phyloP scores from a whole-genome alignment of 1,140 invertebrate genomes.

The Megathymus violae region DNA sequence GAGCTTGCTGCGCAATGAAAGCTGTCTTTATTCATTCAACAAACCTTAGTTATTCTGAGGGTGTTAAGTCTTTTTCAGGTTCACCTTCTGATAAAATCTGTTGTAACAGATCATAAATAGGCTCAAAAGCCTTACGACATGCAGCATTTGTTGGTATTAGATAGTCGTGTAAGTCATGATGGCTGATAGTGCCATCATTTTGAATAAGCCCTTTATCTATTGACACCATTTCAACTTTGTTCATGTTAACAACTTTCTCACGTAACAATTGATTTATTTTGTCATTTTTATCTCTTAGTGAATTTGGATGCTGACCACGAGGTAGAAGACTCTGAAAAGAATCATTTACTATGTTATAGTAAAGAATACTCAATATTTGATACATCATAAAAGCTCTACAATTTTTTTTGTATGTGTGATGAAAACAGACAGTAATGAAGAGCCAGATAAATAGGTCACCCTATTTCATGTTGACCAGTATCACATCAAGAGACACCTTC shows the following conservation, averaged over 20 bases:
- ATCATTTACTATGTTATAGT: conserved; percentile 16
- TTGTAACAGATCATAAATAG: conserved; percentile 89
- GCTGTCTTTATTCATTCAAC: conserved; percentile 48
- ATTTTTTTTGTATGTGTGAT: no score
- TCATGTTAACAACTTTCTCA: conserved; percentile 84
- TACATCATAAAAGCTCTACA: no score
- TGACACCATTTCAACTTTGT: conserved; percentile 87
- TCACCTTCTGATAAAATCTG: conserved; percentile 90
- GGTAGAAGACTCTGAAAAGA: conserved; percentile 91
- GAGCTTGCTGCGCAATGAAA: conserved; percentile 72
- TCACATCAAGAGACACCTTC: no score
- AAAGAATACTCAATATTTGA: no score
- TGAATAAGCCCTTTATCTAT: conserved; percentile 91
- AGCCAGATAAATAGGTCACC: no score
- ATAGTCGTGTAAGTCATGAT: conserved; percentile 95
- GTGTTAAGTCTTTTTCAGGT: conserved; percentile 88
- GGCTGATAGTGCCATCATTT: conserved; percentile 91
- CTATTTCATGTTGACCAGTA: no score
- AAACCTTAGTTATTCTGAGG: conserved; percentile 85
- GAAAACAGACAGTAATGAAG: no score
- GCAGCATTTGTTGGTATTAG: conserved; percentile 92
- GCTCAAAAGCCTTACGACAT: conserved; percentile 92
- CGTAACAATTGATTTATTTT: conserved; percentile 90
- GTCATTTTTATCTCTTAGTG: conserved; percentile 89
- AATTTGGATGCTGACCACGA: conserved; percentile 92